These are phyloP conservation scores for Eustalomyia histrio DNA, from an alignment of 2,888 invertebrate genomes.

Conservation along the genomic window DNA sequence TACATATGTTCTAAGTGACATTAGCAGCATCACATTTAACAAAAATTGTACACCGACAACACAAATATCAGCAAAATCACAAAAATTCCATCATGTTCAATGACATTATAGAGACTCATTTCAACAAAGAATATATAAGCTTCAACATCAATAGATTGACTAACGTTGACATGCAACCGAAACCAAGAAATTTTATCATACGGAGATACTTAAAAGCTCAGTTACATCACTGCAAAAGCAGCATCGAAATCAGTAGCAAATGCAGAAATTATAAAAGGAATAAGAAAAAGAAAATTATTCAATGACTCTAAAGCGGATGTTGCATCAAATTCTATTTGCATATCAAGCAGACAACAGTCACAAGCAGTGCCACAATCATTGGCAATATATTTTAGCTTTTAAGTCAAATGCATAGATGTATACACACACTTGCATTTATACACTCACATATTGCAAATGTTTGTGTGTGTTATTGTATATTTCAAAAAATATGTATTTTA, in stretches of 20 bases:
- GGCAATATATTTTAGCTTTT: slow-evolving; percentile 38
- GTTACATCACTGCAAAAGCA: slow-evolving; percentile 4
- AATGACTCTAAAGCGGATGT: slow-evolving; percentile 60
- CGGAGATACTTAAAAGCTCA: slow-evolving; percentile 13
- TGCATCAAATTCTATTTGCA: slow-evolving; percentile 63
- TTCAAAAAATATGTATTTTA: too few species aligned
- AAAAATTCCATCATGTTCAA: slow-evolving; percentile 25
- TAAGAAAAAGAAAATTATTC: slow-evolving; percentile 38
- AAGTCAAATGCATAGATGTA: background rate
- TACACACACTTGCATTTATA: too few species aligned
- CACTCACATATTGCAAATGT: too few species aligned
- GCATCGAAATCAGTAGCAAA: slow-evolving; percentile 12
- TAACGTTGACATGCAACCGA: slow-evolving; percentile 67
- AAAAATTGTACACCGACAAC: background rate
- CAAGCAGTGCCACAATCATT: slow-evolving; percentile 58
- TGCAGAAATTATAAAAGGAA: slow-evolving; percentile 13
- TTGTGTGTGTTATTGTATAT: too few species aligned
- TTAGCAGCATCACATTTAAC: slow-evolving; percentile 50
- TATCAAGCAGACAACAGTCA: slow-evolving; percentile 54
- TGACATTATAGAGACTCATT: slow-evolving; percentile 24
- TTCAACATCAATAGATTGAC: slow-evolving; percentile 73
- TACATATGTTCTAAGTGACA: slow-evolving; percentile 43
- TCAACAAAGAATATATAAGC: slow-evolving; percentile 30
- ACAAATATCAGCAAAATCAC: slow-evolving; percentile 2
- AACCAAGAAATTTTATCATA: slow-evolving; percentile 5